Conservation (phyloP, 2,888 invertebrate genomes). For the Pristionchus entomophagus region DNA sequence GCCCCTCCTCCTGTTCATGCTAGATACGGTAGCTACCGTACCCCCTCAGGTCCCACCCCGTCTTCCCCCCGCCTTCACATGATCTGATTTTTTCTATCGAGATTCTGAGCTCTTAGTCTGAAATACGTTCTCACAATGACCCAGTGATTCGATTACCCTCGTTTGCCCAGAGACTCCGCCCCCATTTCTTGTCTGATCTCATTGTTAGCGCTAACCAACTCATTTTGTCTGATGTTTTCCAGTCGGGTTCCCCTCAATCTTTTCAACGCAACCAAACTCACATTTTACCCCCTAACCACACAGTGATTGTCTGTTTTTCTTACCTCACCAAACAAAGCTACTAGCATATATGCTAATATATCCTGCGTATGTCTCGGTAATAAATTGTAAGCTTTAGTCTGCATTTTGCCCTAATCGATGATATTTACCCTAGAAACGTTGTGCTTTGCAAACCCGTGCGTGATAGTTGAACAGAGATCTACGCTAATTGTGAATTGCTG, state of each 20-base stretch:
- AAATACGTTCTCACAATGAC: constrained; percentile 10
- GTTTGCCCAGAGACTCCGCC: neutral
- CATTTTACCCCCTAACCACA: too few species aligned
- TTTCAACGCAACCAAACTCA: constrained; percentile 14
- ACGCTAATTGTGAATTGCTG: neutral
- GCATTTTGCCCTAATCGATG: neutral
- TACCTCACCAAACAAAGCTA: constrained; percentile 18
- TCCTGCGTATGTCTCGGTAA: constrained; percentile 8
- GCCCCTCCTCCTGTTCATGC: constrained; percentile 61
- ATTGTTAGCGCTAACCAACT: neutral
- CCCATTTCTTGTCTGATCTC: neutral
- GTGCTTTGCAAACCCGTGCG: constrained; percentile 23
- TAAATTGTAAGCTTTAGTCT: constrained; percentile 14
- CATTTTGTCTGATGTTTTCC: neutral
- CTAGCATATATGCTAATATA: neutral
- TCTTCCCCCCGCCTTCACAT: neutral
- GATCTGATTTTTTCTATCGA: neutral
- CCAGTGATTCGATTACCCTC: neutral
- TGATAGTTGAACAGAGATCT: constrained; percentile 4
- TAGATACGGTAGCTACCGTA: constrained; percentile 46
- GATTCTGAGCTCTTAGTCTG: neutral
- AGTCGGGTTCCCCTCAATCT: neutral
- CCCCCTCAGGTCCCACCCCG: neutral
- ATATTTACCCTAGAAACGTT: constrained; percentile 1
- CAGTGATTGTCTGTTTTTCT: neutral